phyloP scores from a whole-genome alignment of 2,888 invertebrate species.

The Schizaphis graminum region DNA sequence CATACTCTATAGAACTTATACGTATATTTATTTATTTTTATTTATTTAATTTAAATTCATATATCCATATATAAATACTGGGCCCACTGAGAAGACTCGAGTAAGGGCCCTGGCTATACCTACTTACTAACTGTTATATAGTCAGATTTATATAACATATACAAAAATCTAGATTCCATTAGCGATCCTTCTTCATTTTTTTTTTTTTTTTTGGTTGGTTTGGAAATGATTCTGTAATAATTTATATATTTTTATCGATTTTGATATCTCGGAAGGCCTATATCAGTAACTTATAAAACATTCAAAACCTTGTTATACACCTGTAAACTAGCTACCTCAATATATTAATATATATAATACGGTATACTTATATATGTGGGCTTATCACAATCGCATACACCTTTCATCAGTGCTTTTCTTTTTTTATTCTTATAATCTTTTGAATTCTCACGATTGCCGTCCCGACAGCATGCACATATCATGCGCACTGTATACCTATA shows the following conservation, averaged over 20 bases:
- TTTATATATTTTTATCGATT: not conserved
- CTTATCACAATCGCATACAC: constrained; percentile 34
- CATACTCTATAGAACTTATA: not conserved
- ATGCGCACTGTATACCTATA: not conserved
- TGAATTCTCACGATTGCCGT: constrained; percentile 56
- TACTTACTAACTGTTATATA: not conserved
- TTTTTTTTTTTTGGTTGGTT: not conserved
- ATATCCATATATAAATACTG: too few relatives aligned
- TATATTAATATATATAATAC: not conserved
- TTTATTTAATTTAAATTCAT: too few relatives aligned
- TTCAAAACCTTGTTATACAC: not conserved
- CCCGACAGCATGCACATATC: not conserved
- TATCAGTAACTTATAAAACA: not conserved
- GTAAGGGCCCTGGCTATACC: too few relatives aligned
- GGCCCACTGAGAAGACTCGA: too few relatives aligned
- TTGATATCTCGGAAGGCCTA: not conserved
- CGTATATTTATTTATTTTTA: too few relatives aligned
- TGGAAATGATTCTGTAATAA: not conserved
- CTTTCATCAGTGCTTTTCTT: constrained; percentile 42
- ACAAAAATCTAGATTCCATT: not conserved
- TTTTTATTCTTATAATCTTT: constrained; percentile 34
- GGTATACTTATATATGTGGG: not conserved
- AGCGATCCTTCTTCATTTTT: not conserved
- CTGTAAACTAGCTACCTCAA: not conserved
- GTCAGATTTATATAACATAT: not conserved